Evolutionary conservation across 2,888 invertebrate species (phyloP).

Genomic region (Unio delphinus): DNA sequence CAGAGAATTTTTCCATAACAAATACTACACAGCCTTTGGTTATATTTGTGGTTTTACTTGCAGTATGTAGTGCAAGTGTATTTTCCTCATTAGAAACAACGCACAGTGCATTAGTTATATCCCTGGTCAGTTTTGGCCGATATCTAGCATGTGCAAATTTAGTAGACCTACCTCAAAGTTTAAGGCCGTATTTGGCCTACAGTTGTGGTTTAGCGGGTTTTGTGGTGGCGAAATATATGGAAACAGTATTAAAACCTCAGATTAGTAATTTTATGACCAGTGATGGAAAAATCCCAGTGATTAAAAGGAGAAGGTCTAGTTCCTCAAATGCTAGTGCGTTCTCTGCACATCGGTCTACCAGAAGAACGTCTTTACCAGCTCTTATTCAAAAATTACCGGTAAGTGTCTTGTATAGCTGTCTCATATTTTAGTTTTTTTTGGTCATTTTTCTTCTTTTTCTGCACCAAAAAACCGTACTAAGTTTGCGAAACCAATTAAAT

Average conservation of each 20-base stretch:
- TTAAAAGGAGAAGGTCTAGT: constrained; percentile 66
- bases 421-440: too few relatives aligned
- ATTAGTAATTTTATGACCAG: constrained; percentile 63
- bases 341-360: constrained; percentile 60
- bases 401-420: constrained; percentile 7
- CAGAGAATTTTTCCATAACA: constrained; percentile 8
- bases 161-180: constrained; percentile 56
- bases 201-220: constrained; percentile 66
- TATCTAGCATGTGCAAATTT: constrained; percentile 66
- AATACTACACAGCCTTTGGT: constrained; percentile 59
- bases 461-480: too few relatives aligned
- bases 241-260: constrained; percentile 64
- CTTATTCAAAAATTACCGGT: constrained; percentile 68
- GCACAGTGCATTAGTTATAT: constrained; percentile 63
- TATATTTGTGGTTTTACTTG: constrained; percentile 59
- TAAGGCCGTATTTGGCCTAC: constrained; percentile 67
- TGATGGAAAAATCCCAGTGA: constrained; percentile 68
- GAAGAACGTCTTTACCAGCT: constrained; percentile 70
- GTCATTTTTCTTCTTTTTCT: too few relatives aligned
- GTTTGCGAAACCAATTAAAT: too few relatives aligned
- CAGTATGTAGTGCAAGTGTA: constrained; percentile 62
- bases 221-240: constrained; percentile 69
- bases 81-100: constrained; percentile 66
- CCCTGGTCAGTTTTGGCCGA: constrained; percentile 64
- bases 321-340: constrained; percentile 63